Base-by-base conservation (phyloP, 37 sponge, comb jelly and placozoan genomes). In the Hexactinellida sp. region DNA sequence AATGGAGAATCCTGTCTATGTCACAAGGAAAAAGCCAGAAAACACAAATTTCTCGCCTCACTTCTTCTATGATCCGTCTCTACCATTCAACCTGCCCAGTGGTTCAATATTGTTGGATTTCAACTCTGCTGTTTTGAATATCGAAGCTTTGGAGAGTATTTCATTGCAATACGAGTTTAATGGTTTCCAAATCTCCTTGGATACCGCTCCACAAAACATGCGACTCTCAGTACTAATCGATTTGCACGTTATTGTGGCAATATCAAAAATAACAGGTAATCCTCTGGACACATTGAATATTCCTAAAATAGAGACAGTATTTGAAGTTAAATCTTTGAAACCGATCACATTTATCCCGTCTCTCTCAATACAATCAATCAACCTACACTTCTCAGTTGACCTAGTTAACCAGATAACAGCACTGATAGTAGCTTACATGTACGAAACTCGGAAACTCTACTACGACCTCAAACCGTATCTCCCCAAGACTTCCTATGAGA, bases 71-170 rank as follows among this genome's bases (percentile, higher is more conserved):
- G 76, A 63, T 23, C 76, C 28, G 32, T 63, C 76, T 32, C 76
- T 63, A 21, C 76, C 76, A 63, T 63, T 63, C 34, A 63, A 63
- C 13, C 76, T 63, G 1, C 76, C 76, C 5, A 63, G 76, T 63
- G 76, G 76, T 28, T 63, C 76, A n/a, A 63, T 63, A 10, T 23
- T 63, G 21, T 28, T 63, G 13, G 76, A 63, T n/a, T 63, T 63
- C 30, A 10, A 63, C 34, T 63, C 76, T 63, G 76, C 76, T 25
- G 76, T 63, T 32, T 23, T 63, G 30, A 63, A 63, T 63, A 63
- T 63, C 25, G 76, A 63, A 63, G 76, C 76, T 32, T 63, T 63
- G 13, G 76, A 63, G 76, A 63, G 76, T n/a, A 63, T 63, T 32
- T 63, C 76, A 21, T 23, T 63, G 13, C 76, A 63, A 63, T 63